Percentiles rank a stretch among this genome's conserved stretches.
Conservation (phyloP, 2,797 vertebrate species). For the Dicrostonyx torquatus region DNA sequence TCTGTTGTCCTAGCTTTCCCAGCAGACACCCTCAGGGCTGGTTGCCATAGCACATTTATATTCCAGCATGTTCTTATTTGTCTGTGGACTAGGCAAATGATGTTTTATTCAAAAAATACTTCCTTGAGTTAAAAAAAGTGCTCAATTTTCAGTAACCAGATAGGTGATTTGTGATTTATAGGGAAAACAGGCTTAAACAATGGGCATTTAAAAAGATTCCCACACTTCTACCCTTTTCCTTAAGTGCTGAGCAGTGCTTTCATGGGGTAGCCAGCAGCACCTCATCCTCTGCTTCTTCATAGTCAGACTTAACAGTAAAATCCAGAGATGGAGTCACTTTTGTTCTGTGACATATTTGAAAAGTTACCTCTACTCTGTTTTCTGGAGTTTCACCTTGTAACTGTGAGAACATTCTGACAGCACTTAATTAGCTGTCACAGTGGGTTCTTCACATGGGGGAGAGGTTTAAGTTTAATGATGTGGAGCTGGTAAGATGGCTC, state of each 20-base stretch:
- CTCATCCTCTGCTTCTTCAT: neutral
- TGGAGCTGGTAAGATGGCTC: neutral
- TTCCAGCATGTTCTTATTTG: conserved; percentile 17
- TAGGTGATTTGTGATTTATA: conserved; percentile 18
- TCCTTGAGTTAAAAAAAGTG: conserved; percentile 24
- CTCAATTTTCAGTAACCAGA: conserved; percentile 23
- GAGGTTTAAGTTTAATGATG: neutral
- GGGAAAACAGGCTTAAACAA: neutral
- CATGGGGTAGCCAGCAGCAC: neutral
- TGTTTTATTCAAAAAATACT: conserved; percentile 13
- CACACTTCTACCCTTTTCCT: neutral
- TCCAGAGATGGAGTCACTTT: conserved; percentile 31
- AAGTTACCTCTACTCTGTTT: conserved; percentile 3
- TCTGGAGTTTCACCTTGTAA: conserved; percentile 12
- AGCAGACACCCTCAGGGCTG: neutral
- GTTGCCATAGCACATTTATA: neutral
- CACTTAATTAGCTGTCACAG: neutral
- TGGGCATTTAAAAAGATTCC: neutral
- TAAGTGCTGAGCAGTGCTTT: neutral
- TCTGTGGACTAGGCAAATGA: conserved; percentile 33
- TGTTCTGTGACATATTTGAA: conserved; percentile 49
- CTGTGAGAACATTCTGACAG: conserved; percentile 9
- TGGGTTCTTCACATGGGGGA: neutral
- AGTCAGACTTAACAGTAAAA: conserved; percentile 27
- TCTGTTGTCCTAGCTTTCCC: neutral